Base-by-base conservation (phyloP, 1,140 invertebrate genomes). In the Ceratosolen solmsi region DNA sequence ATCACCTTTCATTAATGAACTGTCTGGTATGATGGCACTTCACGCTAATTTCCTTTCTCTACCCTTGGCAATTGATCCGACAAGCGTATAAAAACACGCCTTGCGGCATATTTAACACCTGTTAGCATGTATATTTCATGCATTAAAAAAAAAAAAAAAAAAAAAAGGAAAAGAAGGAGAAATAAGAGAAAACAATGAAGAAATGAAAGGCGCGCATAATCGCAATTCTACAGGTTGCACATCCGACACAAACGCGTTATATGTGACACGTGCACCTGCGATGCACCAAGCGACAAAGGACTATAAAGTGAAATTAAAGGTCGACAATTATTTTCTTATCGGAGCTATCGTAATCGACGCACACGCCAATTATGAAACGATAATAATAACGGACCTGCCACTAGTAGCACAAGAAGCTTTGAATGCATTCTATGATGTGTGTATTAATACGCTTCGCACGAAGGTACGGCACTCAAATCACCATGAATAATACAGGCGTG, bases 11-110 rank as follows among this genome's bases (percentile, higher is more conserved):
- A 87, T 88, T 90, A 86, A 87, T 17, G 33, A 79, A 79, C 76
- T 88, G 88, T 91, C 88, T 92, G 91, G 91, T 92, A 92, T 92
- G 91, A 92, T 92, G 90, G 91, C 91, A 91, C 91, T 90, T 92
- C 90, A 91, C 91, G 90, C 90, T 91, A 86, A 84, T 85, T 85
- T 85, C 65, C 82, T 56, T 68, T 72, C 33, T 71, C 36, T 41
- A 51, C 84, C 87, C 83, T 80, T 74, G 27, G 84, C 63, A 80
- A 85, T 81, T 83, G 38, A 82, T n/a, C 85, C 73, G 49, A 68
- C 63, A 54, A 76, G 51, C 17, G 46, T 70, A 75, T 30, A 36
- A 38, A 80, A 74, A 65, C n/a, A 65, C 54, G 58, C 3, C 54
- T 76, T 60, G 63, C 36, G 72, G 46, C 54, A 58, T 51, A 56